phyloP scores from a whole-genome alignment of 2,113 vertebrate species.

The Picathartes gymnocephalus region DNA sequence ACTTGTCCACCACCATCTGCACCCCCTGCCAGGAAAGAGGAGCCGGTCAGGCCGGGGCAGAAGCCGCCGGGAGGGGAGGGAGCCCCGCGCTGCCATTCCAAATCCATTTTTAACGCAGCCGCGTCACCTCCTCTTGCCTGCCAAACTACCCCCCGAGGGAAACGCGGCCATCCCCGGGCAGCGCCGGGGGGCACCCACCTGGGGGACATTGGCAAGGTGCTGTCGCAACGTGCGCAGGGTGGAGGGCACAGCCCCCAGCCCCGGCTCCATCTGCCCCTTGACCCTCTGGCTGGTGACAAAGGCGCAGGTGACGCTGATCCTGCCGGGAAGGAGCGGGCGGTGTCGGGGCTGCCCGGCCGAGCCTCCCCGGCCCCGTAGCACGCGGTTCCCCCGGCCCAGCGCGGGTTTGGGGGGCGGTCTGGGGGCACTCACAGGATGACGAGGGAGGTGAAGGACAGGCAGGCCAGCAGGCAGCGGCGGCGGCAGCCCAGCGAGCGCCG shows the following conservation, averaged over 20 bases:
- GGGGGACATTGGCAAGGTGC: constrained; percentile 61
- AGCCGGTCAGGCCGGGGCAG: rapidly evolving
- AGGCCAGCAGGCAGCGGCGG: constrained; percentile 58
- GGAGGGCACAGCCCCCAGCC: constrained; percentile 31
- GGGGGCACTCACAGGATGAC: constrained; percentile 71
- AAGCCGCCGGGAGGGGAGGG: neutral
- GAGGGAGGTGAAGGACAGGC: constrained; percentile 70
- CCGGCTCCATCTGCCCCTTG: constrained; percentile 61
- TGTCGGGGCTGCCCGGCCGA: neutral
- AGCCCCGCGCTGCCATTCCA: neutral
- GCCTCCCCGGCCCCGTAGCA: rapidly evolving
- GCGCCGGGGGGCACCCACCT: constrained; percentile 50
- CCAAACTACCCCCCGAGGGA: neutral
- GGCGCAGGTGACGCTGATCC: constrained; percentile 70
- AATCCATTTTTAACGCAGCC: neutral
- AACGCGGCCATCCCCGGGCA: rapidly evolving
- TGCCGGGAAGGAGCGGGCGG: neutral
- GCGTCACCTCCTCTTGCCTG: neutral
- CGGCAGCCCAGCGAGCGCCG: constrained; percentile 59
- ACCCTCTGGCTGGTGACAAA: constrained; percentile 72
- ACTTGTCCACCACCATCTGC: constrained; percentile 58
- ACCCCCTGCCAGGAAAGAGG: constrained; percentile 37
- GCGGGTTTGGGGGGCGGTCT: rapidly evolving
- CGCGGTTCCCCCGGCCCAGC: rapidly evolving
- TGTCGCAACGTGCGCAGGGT: constrained; percentile 57